Base-by-base conservation (phyloP, 2,888 invertebrate genomes). In the Glyphotaelius pellucidus region DNA sequence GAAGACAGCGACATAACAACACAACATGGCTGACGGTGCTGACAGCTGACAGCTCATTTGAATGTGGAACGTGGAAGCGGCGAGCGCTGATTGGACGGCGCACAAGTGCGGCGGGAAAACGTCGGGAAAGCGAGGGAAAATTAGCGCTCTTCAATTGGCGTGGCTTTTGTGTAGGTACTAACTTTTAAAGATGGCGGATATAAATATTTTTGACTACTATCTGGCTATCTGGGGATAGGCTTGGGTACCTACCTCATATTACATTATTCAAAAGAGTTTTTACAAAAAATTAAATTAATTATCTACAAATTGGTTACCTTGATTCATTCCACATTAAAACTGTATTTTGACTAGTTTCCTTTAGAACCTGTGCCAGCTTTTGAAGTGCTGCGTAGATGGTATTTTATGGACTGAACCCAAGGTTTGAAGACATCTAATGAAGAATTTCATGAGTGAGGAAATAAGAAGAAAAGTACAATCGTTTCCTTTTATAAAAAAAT, bases 91-190 rank as follows among this genome's bases (percentile, higher is more conserved):
- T 88, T 88, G 88, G 88, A 96, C 89, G 95, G 94, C 94, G 96
- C 96, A 95, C 97, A 97, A 93, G 96, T 96, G 94, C 97, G 97
- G 90, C 97, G 96, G 90, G 96, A 95, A 94, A 97, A 96, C 94
- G 97, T 97, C 94, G 96, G 88, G 88, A 88, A 88, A 88, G 1
- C 88, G 88, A 31, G 88, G 88, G 88, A 88, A 88, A 88, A 85
- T 67, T 52, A 67, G 12, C 88, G 32, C 52, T n/a, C 47, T 88
- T 88, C 88, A 52, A 88, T 88, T 88, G 67, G 32, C n/a, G 30
- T 85, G 3, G 32, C 85, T 81, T 81, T 32, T 81, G 4, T 7
- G 81, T 31, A 81, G 81, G 14, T 32, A 25, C 38, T 2, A 9
- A 14, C n/a, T n/a, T n/a, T 35, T 19, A 15, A 85, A 85, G n/a